These are phyloP conservation scores for Druceiella hillmani DNA, from an alignment of 2,888 invertebrate species.

Conservation along the genomic window DNA sequence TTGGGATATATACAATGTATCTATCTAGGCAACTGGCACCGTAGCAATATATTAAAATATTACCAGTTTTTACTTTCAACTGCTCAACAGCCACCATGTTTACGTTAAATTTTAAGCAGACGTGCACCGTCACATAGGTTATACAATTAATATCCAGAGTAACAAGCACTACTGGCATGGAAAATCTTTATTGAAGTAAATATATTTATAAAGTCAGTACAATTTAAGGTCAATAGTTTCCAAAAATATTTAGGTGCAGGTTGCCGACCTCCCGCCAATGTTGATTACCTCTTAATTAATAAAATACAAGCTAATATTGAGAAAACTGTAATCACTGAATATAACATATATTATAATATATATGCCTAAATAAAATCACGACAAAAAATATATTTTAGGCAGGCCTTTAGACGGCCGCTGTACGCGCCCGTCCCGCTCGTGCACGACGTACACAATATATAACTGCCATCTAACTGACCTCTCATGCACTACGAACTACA, in stretches of 20 bases:
- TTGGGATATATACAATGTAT: no score
- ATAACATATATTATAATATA: constrained; percentile 51
- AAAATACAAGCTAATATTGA: constrained; percentile 57
- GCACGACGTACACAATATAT: no score
- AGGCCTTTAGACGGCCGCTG: no score
- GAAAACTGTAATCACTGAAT: constrained; percentile 56
- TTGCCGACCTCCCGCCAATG: constrained; percentile 56
- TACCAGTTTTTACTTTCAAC: no score
- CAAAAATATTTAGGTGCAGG: constrained; percentile 57
- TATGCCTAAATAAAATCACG: constrained; percentile 55
- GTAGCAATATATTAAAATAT: no score
- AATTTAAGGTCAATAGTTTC: constrained; percentile 58
- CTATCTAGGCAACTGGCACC: no score
- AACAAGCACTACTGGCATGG: constrained; percentile 46
- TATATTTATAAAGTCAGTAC: constrained; percentile 58
- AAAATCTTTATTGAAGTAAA: constrained; percentile 58
- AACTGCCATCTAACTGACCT: no score
- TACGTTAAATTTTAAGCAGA: no score
- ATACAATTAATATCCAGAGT: not conserved
- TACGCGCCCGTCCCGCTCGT: no score
- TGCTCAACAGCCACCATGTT: no score
- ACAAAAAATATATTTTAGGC: constrained; percentile 56
- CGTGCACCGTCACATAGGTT: not conserved
- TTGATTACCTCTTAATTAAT: constrained; percentile 58
- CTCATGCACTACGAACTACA: no score